These are phyloP conservation scores for Cavia aperea DNA, from an alignment of 2,113 vertebrate genomes.

Conservation along the genomic window DNA sequence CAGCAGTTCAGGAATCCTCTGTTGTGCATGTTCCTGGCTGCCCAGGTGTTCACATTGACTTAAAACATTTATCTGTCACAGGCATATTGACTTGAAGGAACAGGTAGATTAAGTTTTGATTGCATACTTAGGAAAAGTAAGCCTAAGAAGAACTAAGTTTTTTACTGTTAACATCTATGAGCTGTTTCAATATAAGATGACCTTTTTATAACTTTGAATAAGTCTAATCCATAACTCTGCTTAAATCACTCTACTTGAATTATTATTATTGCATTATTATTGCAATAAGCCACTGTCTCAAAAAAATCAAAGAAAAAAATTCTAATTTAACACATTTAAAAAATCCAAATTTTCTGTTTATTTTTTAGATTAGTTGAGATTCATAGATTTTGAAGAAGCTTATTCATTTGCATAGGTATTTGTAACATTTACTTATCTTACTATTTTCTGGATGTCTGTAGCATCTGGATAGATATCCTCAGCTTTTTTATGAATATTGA, in stretches of 20 bases:
- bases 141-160: neutral
- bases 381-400: neutral
- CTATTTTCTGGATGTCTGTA: neutral
- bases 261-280: neutral
- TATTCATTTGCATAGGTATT: neutral
- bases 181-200: neutral
- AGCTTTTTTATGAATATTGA: neutral
- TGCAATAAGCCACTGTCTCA: neutral
- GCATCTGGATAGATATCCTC: neutral
- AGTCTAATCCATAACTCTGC: neutral
- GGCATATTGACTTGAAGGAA: neutral
- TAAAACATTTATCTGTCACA: neutral
- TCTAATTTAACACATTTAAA: neutral
- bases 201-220: neutral
- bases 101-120: neutral
- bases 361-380: neutral
- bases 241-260: neutral
- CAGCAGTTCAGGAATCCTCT: neutral
- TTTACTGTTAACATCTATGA: neutral
- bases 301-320: neutral
- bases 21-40: neutral
- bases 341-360: conserved; percentile 14
- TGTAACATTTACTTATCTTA: neutral
- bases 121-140: neutral
- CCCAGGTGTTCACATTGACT: neutral